Evolutionary conservation across 1,140 invertebrate species (phyloP).

Genomic region (Dendroctonus ponderosae): DNA sequence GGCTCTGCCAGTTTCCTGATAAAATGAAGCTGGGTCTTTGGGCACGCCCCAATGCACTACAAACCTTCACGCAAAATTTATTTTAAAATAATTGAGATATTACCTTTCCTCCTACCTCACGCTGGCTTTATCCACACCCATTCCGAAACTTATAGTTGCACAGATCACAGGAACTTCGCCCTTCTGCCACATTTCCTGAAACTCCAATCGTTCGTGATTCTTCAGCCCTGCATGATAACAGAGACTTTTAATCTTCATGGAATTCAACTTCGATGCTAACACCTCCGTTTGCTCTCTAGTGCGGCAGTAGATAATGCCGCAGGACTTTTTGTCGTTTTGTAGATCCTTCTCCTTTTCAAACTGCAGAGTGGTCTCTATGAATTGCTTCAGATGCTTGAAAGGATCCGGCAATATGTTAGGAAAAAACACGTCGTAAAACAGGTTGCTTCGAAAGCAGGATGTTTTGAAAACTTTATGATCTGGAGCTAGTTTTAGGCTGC

Average conservation of each 20-base stretch:
- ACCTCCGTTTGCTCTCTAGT: slow-evolving; percentile 80
- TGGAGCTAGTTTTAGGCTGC: slow-evolving; percentile 63
- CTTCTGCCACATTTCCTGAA: slow-evolving; percentile 77
- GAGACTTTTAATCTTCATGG: slow-evolving; percentile 62
- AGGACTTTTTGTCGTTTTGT: slow-evolving; percentile 65
- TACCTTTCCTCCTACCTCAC: slow-evolving; percentile 68
- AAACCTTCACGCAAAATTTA: slow-evolving; percentile 58
- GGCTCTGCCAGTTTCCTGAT: slow-evolving; percentile 89
- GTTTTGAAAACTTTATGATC: slow-evolving; percentile 60
- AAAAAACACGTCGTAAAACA: slow-evolving; percentile 83
- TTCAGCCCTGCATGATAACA: slow-evolving; percentile 78
- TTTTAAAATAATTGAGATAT: background rate
- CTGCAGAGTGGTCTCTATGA: slow-evolving; percentile 60
- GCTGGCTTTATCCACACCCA: slow-evolving; percentile 95
- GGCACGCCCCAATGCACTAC: slow-evolving; percentile 93
- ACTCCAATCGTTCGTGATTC: slow-evolving; percentile 60
- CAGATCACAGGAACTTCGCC: slow-evolving; percentile 81
- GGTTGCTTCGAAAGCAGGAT: slow-evolving; percentile 78
- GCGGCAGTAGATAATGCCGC: slow-evolving; percentile 87
- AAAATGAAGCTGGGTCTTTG: slow-evolving; percentile 80
- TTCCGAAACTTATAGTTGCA: slow-evolving; percentile 94
- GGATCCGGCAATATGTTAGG: slow-evolving; percentile 78
- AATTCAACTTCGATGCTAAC: slow-evolving; percentile 64
- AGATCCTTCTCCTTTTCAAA: slow-evolving; percentile 57
- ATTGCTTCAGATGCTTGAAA: slow-evolving; percentile 71